Conservation (phyloP, 2,888 invertebrate species). For the Polylopha cassiicola region DNA sequence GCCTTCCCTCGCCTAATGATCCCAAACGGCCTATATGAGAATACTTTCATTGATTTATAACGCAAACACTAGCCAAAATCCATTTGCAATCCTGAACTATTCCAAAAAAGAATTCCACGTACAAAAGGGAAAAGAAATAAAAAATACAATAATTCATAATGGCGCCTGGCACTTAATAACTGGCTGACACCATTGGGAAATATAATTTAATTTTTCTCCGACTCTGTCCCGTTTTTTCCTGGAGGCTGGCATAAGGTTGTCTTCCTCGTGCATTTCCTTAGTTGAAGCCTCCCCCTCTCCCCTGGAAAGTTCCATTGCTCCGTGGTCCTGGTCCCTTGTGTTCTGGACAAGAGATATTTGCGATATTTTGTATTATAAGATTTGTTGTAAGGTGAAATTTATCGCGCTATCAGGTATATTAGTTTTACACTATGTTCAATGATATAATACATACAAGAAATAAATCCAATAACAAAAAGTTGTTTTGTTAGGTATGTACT, state of each 20-base stretch:
- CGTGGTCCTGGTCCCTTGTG: constrained; percentile 62
- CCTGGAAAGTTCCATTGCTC: constrained; percentile 54
- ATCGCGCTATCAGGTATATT: constrained; percentile 45
- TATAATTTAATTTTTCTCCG: constrained; percentile 77
- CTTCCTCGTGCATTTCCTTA: constrained; percentile 54
- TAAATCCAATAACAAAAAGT: too few relatives aligned
- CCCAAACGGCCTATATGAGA: constrained; percentile 36
- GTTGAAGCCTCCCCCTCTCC: constrained; percentile 41
- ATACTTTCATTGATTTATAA: constrained; percentile 47
- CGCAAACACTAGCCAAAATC: constrained; percentile 44
- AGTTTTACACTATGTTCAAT: too few relatives aligned
- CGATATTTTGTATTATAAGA: constrained; percentile 72
- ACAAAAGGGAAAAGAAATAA: constrained; percentile 67
- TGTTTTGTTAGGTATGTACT: too few relatives aligned
- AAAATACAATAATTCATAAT: constrained; percentile 76
- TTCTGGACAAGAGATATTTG: constrained; percentile 73
- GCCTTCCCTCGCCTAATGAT: constrained; percentile 33
- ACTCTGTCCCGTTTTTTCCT: constrained; percentile 43
- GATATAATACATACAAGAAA: too few relatives aligned
- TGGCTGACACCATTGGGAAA: constrained; percentile 78
- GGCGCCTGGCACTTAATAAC: constrained; percentile 78
- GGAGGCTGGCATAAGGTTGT: constrained; percentile 34
- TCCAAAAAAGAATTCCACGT: constrained; percentile 65
- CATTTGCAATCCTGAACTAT: constrained; percentile 66
- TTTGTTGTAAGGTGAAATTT: constrained; percentile 65